Evolutionary conservation across 2,797 vertebrate species (phyloP).

Genomic region (Champsocephalus gunnari): DNA sequence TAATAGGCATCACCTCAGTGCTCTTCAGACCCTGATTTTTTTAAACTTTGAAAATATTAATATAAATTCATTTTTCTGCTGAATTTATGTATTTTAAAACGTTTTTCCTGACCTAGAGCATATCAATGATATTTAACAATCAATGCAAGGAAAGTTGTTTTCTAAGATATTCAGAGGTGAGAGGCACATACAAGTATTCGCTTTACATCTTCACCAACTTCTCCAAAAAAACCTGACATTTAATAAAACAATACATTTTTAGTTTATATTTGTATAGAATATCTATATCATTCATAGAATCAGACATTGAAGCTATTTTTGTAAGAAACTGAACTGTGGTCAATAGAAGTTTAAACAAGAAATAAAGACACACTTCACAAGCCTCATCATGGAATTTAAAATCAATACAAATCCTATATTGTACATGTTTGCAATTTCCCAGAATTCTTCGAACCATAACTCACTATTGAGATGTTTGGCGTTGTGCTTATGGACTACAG

Average conservation of each 20-base stretch:
- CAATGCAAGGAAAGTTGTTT: constrained; percentile 45
- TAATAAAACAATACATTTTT: background rate
- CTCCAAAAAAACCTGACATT: constrained; percentile 4
- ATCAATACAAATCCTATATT: background rate
- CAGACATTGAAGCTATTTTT: background rate
- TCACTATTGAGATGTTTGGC: background rate
- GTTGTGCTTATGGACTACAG: background rate
- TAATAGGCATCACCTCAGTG: constrained; percentile 84
- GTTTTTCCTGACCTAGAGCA: constrained; percentile 41
- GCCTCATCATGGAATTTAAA: background rate
- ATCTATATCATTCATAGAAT: background rate
- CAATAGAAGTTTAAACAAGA: background rate
- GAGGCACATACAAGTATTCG: constrained; percentile 15
- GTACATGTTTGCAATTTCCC: too few species aligned
- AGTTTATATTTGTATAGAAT: background rate
- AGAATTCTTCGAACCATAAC: too few species aligned
- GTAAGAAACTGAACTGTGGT: background rate
- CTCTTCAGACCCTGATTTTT: constrained; percentile 63
- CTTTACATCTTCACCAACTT: constrained; percentile 13
- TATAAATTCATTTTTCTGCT: constrained; percentile 68
- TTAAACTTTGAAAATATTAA: constrained; percentile 78
- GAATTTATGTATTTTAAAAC: constrained; percentile 81
- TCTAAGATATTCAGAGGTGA: constrained; percentile 30
- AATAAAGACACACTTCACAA: background rate
- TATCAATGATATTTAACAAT: constrained; percentile 66